Evolutionary conservation across 2,113 vertebrate species (phyloP), one percentile per base, ranked within the genome.

Genomic region (Holacanthus passer): DNA sequence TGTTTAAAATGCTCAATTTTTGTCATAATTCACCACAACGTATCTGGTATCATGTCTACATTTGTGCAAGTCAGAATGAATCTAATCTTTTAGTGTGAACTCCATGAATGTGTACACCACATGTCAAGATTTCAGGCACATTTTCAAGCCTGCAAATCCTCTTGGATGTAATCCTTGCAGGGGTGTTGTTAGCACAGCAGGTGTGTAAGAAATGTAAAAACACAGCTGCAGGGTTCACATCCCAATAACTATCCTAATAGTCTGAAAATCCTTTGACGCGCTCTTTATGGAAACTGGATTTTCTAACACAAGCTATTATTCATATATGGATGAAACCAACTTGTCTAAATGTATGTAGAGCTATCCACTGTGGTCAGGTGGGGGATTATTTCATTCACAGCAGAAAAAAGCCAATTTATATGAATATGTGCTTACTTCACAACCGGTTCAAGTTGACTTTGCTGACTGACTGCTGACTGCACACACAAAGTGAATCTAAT

Each of bases 401-500:
- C 86, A 81, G 74, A 79, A 79, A 88, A 82, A 80, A 80, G 83
- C 64, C 87, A 83, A 85, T 88, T 90, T 90, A 85, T 89, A 93
- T 87, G 85, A 94, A 91, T 91, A 91, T 91, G 87, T 91, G 91
- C 90, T 93, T 93, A 91, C 89, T 83, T 91, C 84, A 87, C 90
- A 82, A 82, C 56, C 85, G 66, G 84, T 86, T 83, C 82, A 62
- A 62, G 90, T 90, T 87, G 85, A 84, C 90, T 92, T 91, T 93
- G 92, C 92, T 94, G 92, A 94, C 92, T 93, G 92, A 93, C 89
- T 87, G 92, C 92, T 93, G 93, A 93, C 91, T 91, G 87, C 90
- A 93, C 91, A 94, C 85, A 88, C 88, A 88, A 86, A 90, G 88
- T 89, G 87, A 92, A 94, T 91, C 89, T 92, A 91, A 94, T 93